Evolutionary conservation across 2,797 vertebrate species (phyloP).

Genomic region (Betta splendens): DNA sequence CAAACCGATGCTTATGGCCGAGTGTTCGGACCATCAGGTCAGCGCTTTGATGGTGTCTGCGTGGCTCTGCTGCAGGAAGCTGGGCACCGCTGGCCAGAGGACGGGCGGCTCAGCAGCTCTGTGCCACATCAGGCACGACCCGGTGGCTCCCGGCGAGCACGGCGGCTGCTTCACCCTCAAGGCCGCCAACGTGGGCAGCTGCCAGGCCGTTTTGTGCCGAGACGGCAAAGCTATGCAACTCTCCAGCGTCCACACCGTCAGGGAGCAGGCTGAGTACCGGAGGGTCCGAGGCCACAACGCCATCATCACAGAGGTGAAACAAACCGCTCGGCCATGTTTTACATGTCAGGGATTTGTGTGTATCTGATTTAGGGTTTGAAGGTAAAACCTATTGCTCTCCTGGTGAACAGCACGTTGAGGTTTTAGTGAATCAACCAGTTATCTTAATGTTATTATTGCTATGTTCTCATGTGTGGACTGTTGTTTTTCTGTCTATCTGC

Average conservation of each 20-base stretch:
- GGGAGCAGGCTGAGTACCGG: conserved; percentile 87
- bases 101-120: conserved; percentile 94
- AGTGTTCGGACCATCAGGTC: too few relatives aligned
- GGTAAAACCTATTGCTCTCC: too few relatives aligned
- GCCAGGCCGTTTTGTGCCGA: conserved; percentile 92
- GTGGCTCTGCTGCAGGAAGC: conserved; percentile 82
- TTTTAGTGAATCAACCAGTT: too few relatives aligned
- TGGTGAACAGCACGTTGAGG: too few relatives aligned
- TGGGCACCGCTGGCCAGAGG: conserved; percentile 96
- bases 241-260: conserved; percentile 86
- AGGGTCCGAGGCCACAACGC: conserved; percentile 92
- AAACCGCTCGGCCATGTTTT: background rate
- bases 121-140: conserved; percentile 94
- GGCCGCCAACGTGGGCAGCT: conserved; percentile 91
- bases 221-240: conserved; percentile 91
- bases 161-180: conserved; percentile 93
- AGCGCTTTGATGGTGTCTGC: background rate
- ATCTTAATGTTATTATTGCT: too few relatives aligned
- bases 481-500: conserved; percentile 3
- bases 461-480: too few relatives aligned
- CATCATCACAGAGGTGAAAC: conserved; percentile 93
- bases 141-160: conserved; percentile 83
- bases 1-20: too few relatives aligned
- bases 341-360: background rate
- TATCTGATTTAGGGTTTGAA: background rate